Evolutionary conservation across 2,113 vertebrate genomes (phyloP), one percentile per base, ranked within the genome.

Genomic region (Gracilinanus agilis): DNA sequence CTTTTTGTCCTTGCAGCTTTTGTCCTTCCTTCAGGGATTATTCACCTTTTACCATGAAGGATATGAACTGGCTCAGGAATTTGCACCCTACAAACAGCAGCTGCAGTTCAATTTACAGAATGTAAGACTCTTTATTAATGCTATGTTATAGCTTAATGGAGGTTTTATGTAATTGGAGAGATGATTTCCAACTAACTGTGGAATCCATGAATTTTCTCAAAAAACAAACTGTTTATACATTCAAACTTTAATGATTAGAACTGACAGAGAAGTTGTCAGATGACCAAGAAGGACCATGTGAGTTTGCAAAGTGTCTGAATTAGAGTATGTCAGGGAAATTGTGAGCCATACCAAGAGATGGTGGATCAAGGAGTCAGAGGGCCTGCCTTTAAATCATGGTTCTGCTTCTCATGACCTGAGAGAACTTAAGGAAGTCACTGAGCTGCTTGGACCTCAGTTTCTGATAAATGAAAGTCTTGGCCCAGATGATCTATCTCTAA

Each of bases 31-130:
- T 94, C 99, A 99, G 98, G 99, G 99, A 25, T 97, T 99, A 96
- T 99, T 99, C 98, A 99, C 99, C 0, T 99, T 99, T 98, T 99
- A 99, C 98, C 99, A 99, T 23, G 99, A 99, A 98, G 99, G 99
- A 97, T 99, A 99, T 75, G 99, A 99, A 97, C 98, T 99, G 96
- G 99, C 99, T 94, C 99, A 99, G 93, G 99, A 99, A 96, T 99
- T 99, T 96, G 99, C 99, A 56, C 99, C 99, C 0, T 99, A 99
- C 98, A 99, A 99, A 97, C 99, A 99, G 75, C 99, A 99, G 97
- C 98, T 99, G 94, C 99, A 99, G 98, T 99, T 99, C 99, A 99
- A 99, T 98, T 99, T 99, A 89, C 99, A 99, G 97, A 99, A 99
- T 10, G 99, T 99, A 99, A 99, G 99, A 56, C 44, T 91, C 2